phyloP scores from a whole-genome alignment of 2,888 invertebrate genomes.

The Lasioglossum zephyrum region DNA sequence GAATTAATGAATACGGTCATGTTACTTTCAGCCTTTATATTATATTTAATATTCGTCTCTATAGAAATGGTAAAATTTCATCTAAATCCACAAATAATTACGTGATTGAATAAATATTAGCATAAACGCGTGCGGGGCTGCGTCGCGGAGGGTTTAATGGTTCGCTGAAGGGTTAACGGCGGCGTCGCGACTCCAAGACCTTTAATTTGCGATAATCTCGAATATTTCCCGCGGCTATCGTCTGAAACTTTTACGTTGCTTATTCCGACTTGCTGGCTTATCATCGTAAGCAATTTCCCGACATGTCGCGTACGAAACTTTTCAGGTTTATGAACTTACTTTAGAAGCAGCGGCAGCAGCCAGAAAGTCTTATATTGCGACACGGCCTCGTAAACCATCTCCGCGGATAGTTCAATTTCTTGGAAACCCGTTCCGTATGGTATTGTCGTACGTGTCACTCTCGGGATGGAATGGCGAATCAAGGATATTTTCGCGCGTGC shows the following conservation, averaged over 20 bases:
- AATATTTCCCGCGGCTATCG: background rate
- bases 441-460: background rate
- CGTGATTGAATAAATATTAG: background rate
- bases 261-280: background rate
- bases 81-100: background rate
- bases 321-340: constrained; percentile 26
- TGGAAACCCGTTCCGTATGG: constrained; percentile 18
- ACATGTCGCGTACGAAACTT: constrained; percentile 27
- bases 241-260: background rate
- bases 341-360: constrained; percentile 33
- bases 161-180: background rate
- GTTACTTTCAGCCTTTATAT: background rate
- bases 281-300: constrained; percentile 15
- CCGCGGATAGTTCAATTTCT: constrained; percentile 39
- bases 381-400: constrained; percentile 32
- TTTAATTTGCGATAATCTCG: background rate
- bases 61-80: background rate
- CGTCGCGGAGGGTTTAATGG: background rate
- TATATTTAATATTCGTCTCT: background rate
- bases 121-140: background rate
- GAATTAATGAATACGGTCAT: no score
- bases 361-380: constrained; percentile 37
- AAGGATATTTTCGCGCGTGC: background rate
- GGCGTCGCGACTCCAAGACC: background rate
- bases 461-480: constrained; percentile 2